phyloP scores from a whole-genome alignment of 64 coral and sea anemone genomes.

The Montipora foliosa region DNA sequence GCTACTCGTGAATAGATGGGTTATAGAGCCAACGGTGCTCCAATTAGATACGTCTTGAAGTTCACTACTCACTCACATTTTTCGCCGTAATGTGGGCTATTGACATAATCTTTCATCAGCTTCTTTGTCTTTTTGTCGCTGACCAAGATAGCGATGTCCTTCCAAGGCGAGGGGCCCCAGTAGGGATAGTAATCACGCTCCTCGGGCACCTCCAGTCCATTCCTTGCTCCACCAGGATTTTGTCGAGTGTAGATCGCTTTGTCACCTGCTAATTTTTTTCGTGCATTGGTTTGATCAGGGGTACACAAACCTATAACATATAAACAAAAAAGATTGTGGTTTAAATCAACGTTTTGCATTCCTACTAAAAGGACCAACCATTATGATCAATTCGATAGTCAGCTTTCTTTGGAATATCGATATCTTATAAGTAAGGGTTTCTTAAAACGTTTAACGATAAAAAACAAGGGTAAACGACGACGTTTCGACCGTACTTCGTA shows the following conservation, averaged over 20 bases:
- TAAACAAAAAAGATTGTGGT: background rate
- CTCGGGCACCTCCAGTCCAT: constrained; percentile 72
- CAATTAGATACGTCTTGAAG: too few relatives aligned
- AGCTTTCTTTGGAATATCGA: too few relatives aligned
- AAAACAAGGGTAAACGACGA: too few relatives aligned
- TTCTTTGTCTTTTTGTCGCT: background rate
- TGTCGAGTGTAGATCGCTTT: constrained; percentile 70
- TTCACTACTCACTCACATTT: background rate
- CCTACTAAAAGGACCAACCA: background rate
- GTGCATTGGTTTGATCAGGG: background rate
- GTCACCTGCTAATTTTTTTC: constrained; percentile 26
- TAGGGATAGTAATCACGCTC: constrained; percentile 84
- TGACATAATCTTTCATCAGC: constrained; percentile 25
- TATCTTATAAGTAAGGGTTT: too few relatives aligned
- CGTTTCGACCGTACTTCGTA: too few relatives aligned
- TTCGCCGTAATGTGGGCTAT: background rate
- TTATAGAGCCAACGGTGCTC: too few relatives aligned
- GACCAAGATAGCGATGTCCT: constrained; percentile 42
- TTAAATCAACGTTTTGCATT: background rate
- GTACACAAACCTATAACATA: constrained; percentile 10
- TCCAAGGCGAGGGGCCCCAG: constrained; percentile 83
- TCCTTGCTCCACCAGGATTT: constrained; percentile 65
- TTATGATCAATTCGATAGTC: too few relatives aligned
- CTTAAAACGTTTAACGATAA: too few relatives aligned
- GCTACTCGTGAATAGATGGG: background rate